Evolutionary conservation across 2,888 invertebrate genomes (phyloP).

Genomic region (Macaria notata): DNA sequence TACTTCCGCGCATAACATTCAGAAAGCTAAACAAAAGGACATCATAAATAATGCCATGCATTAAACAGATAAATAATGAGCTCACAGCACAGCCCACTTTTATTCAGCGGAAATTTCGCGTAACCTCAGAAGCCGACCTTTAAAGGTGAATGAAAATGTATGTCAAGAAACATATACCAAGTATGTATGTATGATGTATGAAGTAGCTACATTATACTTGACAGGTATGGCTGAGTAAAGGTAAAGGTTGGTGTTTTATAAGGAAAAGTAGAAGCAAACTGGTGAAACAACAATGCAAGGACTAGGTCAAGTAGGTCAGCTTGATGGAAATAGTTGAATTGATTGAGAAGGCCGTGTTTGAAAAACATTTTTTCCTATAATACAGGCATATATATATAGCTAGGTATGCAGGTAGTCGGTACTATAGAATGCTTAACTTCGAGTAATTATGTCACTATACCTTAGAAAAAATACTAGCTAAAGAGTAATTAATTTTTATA

Average conservation of each 20-base stretch:
- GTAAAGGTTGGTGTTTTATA: slow-evolving; percentile 15
- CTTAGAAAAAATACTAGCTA: too few relatives aligned
- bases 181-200: not conserved
- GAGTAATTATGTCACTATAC: too few relatives aligned
- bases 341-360: too few relatives aligned
- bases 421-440: too few relatives aligned
- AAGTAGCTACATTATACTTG: too few relatives aligned
- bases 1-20: not conserved
- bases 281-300: slow-evolving; percentile 13
- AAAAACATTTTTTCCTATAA: too few relatives aligned
- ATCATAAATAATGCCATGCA: not conserved
- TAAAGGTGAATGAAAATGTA: slow-evolving; percentile 18
- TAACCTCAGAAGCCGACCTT: slow-evolving; percentile 4
- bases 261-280: slow-evolving; percentile 8
- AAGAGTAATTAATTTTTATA: too few relatives aligned
- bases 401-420: too few relatives aligned
- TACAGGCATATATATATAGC: too few relatives aligned
- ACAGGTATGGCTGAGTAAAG: slow-evolving; percentile 4
- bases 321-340: too few relatives aligned
- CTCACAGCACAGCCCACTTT: not conserved
- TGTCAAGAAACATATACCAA: slow-evolving; percentile 16
- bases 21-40: not conserved
- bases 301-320: too few relatives aligned
- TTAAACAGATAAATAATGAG: not conserved
- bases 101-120: not conserved